Conservation (phyloP, 2,113 vertebrate species). For the Archilochus colubris region DNA sequence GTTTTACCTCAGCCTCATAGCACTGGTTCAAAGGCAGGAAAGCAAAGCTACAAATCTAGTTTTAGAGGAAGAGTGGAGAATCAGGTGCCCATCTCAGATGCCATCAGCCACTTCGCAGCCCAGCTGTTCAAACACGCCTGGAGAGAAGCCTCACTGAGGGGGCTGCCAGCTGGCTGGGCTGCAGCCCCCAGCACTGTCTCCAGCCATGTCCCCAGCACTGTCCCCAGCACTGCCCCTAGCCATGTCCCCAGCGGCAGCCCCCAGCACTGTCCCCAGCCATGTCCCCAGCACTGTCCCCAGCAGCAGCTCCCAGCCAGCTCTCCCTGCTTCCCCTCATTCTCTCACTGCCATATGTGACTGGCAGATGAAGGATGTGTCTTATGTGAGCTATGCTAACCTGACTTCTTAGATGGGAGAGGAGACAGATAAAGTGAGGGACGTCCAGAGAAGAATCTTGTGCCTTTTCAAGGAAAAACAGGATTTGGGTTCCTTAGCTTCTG, state of each 20-base stretch:
- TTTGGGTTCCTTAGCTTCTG: neutral
- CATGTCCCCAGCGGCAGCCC: neutral
- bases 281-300: neutral
- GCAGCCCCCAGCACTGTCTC: neutral
- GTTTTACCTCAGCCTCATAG: neutral
- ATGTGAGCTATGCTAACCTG: neutral
- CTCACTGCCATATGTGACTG: neutral
- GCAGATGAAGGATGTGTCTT: slow-evolving; percentile 31
- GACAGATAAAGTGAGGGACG: neutral
- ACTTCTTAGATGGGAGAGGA: neutral
- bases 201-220: neutral
- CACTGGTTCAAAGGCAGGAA: neutral
- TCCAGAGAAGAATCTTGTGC: neutral
- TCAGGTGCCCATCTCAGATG: neutral
- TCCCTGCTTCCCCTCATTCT: neutral
- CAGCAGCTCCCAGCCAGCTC: neutral
- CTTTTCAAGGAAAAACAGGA: neutral
- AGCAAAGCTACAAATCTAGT: neutral
- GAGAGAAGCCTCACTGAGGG: neutral
- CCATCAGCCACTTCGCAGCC: slow-evolving; percentile 31
- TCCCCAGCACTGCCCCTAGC: neutral
- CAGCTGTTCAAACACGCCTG: slow-evolving; percentile 57
- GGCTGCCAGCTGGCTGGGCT: slow-evolving; percentile 16
- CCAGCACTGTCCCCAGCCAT: neutral
- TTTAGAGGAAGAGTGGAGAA: neutral